phyloP scores from a whole-genome alignment of 2,888 invertebrate species.

The Electrophaes corylata region DNA sequence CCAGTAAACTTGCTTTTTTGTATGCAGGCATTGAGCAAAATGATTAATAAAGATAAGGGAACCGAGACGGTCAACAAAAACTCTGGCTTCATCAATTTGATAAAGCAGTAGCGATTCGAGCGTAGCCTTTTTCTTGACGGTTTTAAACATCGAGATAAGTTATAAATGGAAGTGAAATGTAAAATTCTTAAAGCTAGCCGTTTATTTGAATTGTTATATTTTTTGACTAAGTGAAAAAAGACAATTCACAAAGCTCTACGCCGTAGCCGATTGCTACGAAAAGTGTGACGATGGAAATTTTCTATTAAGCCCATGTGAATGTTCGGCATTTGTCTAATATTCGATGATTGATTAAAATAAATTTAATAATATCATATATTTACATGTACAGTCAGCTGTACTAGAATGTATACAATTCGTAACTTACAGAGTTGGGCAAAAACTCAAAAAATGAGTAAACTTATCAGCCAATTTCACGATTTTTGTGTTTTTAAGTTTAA shows the following conservation, averaged over 20 bases:
- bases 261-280: background rate
- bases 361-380: too few relatives aligned
- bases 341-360: too few relatives aligned
- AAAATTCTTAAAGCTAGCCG: background rate
- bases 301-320: background rate
- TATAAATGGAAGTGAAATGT: slow-evolving; percentile 11
- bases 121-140: slow-evolving; percentile 11
- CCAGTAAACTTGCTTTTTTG: slow-evolving; percentile 47
- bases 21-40: slow-evolving; percentile 54
- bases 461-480: too few relatives aligned
- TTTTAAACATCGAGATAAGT: slow-evolving; percentile 18
- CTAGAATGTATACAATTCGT: too few relatives aligned
- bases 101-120: slow-evolving; percentile 35
- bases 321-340: too few relatives aligned
- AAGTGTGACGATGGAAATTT: background rate
- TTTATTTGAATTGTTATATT: background rate
- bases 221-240: background rate
- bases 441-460: too few relatives aligned
- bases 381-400: too few relatives aligned
- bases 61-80: slow-evolving; percentile 43
- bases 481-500: too few relatives aligned
- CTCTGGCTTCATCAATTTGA: slow-evolving; percentile 45
- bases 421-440: too few relatives aligned
- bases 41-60: slow-evolving; percentile 58
- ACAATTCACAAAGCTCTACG: background rate